These are phyloP conservation scores for Lepus timidus DNA, from an alignment of 2,113 vertebrate genomes.

Conservation along the genomic window DNA sequence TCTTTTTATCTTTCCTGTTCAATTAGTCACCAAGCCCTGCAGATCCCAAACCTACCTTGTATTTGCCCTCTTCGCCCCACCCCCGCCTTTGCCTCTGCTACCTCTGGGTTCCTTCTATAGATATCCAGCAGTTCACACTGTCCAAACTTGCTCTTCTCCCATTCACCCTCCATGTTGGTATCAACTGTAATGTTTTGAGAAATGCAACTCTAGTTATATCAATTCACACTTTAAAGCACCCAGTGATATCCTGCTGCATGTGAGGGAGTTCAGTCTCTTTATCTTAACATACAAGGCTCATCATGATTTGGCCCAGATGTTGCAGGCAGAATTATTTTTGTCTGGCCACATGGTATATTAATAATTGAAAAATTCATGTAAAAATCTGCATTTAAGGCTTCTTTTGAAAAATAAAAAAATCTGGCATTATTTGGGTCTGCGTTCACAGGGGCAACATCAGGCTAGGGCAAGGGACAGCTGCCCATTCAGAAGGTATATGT, in stretches of 20 bases:
- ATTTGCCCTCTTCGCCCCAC: not conserved
- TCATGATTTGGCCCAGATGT: conserved; percentile 49
- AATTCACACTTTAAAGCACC: not conserved
- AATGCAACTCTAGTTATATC: not conserved
- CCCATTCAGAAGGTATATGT: not conserved
- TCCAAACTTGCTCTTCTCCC: not conserved
- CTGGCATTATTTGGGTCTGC: not conserved
- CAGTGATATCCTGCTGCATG: not conserved
- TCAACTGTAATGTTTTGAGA: conserved; percentile 5
- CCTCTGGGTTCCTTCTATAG: not conserved
- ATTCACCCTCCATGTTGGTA: not conserved
- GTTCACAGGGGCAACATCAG: not conserved
- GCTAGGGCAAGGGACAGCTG: not conserved
- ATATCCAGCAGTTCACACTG: not conserved
- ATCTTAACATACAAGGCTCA: not conserved
- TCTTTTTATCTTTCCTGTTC: not conserved
- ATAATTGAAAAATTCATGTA: conserved; percentile 42
- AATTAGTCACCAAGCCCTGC: not conserved
- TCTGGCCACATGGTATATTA: conserved; percentile 46
- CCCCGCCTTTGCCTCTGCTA: not conserved
- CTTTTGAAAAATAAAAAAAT: conserved; percentile 47
- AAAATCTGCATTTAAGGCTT: conserved; percentile 52
- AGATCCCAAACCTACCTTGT: not conserved
- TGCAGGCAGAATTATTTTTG: conserved; percentile 54
- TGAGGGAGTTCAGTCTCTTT: conserved; percentile 29